Percentiles rank a stretch among this genome's conserved stretches.
These are phyloP conservation scores for Stigmatopora argus DNA, from an alignment of 2,113 vertebrate genomes.

Conservation along the genomic window DNA sequence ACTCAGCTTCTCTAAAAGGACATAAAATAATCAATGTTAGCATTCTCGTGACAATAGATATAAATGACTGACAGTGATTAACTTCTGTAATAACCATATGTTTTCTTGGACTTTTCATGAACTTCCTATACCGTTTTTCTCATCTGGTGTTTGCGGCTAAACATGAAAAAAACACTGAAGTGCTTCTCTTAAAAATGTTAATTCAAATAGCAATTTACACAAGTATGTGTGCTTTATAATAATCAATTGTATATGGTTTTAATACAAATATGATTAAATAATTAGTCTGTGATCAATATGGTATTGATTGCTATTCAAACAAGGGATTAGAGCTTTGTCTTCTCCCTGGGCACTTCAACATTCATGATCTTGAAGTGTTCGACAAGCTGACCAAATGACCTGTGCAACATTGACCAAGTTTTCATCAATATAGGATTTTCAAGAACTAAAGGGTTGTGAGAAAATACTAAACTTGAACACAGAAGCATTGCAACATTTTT, in stretches of 20 bases:
- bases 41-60: too few species aligned
- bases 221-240: constrained; percentile 30
- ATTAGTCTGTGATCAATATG: constrained; percentile 64
- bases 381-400: constrained; percentile 53
- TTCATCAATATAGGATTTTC: constrained; percentile 60
- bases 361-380: constrained; percentile 56
- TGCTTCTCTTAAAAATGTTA: constrained; percentile 18
- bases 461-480: constrained; percentile 43
- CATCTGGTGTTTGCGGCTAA: background rate
- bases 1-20: too few species aligned
- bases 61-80: background rate
- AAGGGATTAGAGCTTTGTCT: constrained; percentile 55
- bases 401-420: constrained; percentile 61
- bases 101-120: background rate
- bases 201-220: background rate
- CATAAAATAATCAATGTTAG: too few species aligned
- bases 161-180: background rate
- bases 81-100: background rate
- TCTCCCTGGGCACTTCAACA: constrained; percentile 43
- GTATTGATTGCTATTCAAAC: constrained; percentile 59
- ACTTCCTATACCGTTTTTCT: background rate
- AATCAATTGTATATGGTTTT: constrained; percentile 51
- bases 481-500: background rate
- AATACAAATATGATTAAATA: constrained; percentile 60
- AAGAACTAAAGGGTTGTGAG: constrained; percentile 64